These are phyloP conservation scores for Mycogona germanica DNA, from an alignment of 2,888 invertebrate species.

Conservation along the genomic window DNA sequence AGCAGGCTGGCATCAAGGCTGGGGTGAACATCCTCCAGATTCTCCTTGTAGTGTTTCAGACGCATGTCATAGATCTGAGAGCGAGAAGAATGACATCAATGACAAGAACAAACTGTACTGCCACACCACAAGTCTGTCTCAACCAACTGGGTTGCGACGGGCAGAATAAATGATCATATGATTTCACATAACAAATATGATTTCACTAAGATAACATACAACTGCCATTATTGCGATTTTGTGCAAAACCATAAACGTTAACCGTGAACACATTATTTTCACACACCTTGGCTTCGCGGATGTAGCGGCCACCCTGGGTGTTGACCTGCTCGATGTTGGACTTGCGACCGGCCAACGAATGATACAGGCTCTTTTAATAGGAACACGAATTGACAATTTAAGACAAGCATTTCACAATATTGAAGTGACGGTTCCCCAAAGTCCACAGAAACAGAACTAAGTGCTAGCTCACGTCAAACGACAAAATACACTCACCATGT, in stretches of 20 bases:
- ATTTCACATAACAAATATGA: too few species aligned
- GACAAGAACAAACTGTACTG: background rate
- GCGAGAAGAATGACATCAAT: background rate
- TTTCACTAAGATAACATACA: too few species aligned
- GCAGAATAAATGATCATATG: too few species aligned
- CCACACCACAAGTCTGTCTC: too few species aligned
- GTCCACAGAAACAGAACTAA: background rate
- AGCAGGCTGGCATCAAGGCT: constrained; percentile 50
- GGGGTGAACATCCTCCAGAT: constrained; percentile 66
- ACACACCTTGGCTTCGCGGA: constrained; percentile 92
- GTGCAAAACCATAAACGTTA: too few species aligned
- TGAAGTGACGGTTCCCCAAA: background rate
- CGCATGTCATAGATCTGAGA: constrained; percentile 71
- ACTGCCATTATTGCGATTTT: too few species aligned
- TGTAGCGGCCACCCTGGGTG: constrained; percentile 85
- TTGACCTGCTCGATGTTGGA: constrained; percentile 92
- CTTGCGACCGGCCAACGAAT: constrained; percentile 82
- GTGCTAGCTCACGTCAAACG: background rate
- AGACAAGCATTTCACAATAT: background rate
- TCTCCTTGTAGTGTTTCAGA: constrained; percentile 69
- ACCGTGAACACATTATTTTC: too few species aligned
- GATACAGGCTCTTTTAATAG: constrained; percentile 67
- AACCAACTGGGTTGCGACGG: too few species aligned
- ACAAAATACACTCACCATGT: constrained; percentile 48
- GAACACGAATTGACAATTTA: constrained; percentile 14